Base-by-base conservation (phyloP, 1,140 invertebrate species). In the Pseudomyrmex flavicornis region DNA sequence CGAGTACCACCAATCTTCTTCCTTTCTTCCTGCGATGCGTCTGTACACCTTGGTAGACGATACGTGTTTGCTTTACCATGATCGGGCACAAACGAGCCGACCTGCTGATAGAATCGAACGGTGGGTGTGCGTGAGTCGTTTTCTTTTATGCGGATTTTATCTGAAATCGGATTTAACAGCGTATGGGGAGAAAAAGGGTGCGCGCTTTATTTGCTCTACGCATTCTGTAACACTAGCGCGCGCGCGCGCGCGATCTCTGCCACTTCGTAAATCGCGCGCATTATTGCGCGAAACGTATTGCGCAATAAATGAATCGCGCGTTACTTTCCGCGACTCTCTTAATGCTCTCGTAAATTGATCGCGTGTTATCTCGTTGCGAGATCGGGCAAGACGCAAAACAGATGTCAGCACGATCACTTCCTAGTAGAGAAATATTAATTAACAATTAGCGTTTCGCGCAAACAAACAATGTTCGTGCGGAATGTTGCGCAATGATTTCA, bases 1-100 rank as follows among this genome's bases (percentile, higher is more conserved):
- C 91, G 87, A 91, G 90, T 91, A 91, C 91, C 91, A 91, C 89
- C 91, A 91, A 92, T 92, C 91, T 92, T 92, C 86, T 87, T 91
- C 84, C 86, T 89, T 88, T 89, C 89, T 89, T 84, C 85, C 88
- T 84, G 82, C 80, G 85, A 87, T 90, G 82, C 83, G 76, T 82
- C 75, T 59, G 83, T 86, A 85, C 66, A 82, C 66, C 72, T 79
- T 82, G 82, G 72, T 82, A 74, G 89, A 87, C 85, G 89, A 88
- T 90, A 87, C 85, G 86, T 84, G 86, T 90, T 90, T 90, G 86
- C 85, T 90, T 84, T 90, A 69, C 83, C 87, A 61, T 84, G 87
- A 89, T 85, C 84, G 69, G 63, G 74, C 87, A 75, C 85, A 84
- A 82, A 84, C 56, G 85, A 83, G 85, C 85, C 86, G 86, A 82